Percentiles rank a stretch among this genome's conserved stretches.
Conservation (phyloP, 2,888 invertebrate species). For the Sinopyrophorus schimmeli region DNA sequence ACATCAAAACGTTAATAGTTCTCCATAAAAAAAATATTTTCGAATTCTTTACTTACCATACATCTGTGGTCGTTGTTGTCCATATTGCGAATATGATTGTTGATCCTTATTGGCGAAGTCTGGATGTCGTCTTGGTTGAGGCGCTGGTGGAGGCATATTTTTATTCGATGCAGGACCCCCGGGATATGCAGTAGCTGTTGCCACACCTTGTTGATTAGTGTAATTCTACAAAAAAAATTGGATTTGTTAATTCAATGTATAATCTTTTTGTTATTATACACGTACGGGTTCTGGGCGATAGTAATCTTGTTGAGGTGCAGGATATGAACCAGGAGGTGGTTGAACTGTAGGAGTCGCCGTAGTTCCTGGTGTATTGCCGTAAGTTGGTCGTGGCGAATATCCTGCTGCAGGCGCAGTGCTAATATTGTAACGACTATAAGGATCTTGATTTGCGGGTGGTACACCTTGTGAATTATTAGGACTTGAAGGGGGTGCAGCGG, state of each 20-base stretch:
- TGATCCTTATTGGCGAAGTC: constrained; percentile 76
- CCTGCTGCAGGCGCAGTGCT: constrained; percentile 43
- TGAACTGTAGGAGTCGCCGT: constrained; percentile 52
- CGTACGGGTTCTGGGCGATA: constrained; percentile 57
- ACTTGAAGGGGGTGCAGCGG: constrained; percentile 40
- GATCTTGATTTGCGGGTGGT: constrained; percentile 51
- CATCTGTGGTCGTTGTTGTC: constrained; percentile 66
- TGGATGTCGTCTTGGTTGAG: constrained; percentile 77
- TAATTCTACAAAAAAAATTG: constrained; percentile 32
- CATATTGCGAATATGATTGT: constrained; percentile 68
- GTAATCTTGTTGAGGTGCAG: constrained; percentile 62
- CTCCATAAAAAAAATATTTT: background rate
- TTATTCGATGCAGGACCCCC: constrained; percentile 57
- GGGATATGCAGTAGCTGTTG: constrained; percentile 50
- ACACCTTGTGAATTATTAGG: constrained; percentile 41
- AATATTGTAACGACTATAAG: constrained; percentile 52
- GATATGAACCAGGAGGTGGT: constrained; percentile 58
- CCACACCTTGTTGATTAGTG: constrained; percentile 50
- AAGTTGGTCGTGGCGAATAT: constrained; percentile 52
- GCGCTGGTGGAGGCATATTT: constrained; percentile 66
- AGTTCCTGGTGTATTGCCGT: constrained; percentile 44
- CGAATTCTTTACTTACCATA: constrained; percentile 60
- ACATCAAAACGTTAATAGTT: background rate
- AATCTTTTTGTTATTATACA: background rate
- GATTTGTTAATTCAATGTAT: background rate